Percentiles rank a stretch among this genome's conserved stretches.
Conservation (phyloP, 1,140 invertebrate genomes). For the Bilobella aurantiaca region DNA sequence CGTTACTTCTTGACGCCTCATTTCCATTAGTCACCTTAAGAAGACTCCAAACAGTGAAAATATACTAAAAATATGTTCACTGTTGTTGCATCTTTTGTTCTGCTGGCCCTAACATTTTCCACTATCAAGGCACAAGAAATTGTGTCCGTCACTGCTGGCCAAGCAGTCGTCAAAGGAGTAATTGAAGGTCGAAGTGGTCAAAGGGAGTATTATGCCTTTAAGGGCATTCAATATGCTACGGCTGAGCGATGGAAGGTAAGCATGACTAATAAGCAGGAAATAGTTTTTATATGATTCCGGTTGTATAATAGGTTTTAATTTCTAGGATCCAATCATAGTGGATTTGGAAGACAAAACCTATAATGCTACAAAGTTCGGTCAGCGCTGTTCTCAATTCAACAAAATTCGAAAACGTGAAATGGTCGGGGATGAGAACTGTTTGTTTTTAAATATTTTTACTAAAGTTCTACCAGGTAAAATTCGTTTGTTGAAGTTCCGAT, state of each 20-base stretch:
- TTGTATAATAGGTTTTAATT: neutral
- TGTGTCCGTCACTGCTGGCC: neutral
- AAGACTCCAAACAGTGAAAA: too few relatives aligned
- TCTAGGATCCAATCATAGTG: neutral
- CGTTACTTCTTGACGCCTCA: too few relatives aligned
- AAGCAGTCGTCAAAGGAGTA: neutral
- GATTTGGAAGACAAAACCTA: neutral
- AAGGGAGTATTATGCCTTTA: neutral
- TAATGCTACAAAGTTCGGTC: neutral
- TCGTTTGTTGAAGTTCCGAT: neutral
- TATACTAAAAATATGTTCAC: too few relatives aligned
- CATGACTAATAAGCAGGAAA: too few relatives aligned
- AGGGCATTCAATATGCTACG: neutral
- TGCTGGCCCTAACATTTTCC: neutral
- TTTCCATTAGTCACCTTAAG: too few relatives aligned
- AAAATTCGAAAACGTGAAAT: neutral
- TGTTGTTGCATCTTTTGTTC: too few relatives aligned
- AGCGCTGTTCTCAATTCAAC: neutral
- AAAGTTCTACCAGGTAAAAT: constrained; percentile 1
- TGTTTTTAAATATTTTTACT: constrained; percentile 3
- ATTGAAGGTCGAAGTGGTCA: neutral
- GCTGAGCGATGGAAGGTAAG: neutral
- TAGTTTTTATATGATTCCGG: neutral
- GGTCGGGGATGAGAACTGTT: neutral
- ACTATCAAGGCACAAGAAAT: neutral